Percentiles rank a stretch among this genome's conserved stretches.
Conservation (phyloP, 2,888 invertebrate genomes). For the Sinotaia quadrata region DNA sequence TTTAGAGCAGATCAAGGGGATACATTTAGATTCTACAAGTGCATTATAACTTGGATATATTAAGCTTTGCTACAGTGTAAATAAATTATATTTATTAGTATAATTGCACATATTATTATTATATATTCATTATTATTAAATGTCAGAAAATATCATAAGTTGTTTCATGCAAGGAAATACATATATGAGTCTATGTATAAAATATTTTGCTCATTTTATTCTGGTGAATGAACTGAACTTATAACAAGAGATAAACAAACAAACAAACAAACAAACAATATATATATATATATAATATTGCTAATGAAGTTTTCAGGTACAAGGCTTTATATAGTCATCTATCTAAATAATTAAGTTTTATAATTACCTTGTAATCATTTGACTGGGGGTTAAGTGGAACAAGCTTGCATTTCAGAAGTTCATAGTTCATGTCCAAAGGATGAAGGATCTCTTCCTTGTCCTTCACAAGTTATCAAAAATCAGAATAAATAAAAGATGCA, state of each 20-base stretch:
- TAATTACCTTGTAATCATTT: constrained; percentile 64
- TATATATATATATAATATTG: no score
- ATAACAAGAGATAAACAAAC: no score
- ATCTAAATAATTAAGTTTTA: background rate
- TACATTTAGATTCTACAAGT: no score
- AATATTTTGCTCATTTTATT: no score
- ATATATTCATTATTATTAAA: background rate
- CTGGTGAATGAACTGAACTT: no score
- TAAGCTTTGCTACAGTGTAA: no score
- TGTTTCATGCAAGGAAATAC: no score
- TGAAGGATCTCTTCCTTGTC: constrained; percentile 55
- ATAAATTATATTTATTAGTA: no score
- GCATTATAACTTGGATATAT: no score
- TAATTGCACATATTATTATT: background rate
- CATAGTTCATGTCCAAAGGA: constrained; percentile 71
- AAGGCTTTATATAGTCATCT: background rate
- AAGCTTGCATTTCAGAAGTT: constrained; percentile 68
- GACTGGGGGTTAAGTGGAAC: constrained; percentile 60
- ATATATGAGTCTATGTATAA: no score
- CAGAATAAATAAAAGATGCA: background rate
- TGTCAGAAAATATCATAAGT: background rate
- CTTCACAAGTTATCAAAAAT: constrained; percentile 31
- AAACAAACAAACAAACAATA: no score
- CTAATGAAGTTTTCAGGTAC: background rate
- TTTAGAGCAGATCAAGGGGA: no score